phyloP scores from a whole-genome alignment of 2,113 vertebrate genomes.

The Tetrao urogallus region DNA sequence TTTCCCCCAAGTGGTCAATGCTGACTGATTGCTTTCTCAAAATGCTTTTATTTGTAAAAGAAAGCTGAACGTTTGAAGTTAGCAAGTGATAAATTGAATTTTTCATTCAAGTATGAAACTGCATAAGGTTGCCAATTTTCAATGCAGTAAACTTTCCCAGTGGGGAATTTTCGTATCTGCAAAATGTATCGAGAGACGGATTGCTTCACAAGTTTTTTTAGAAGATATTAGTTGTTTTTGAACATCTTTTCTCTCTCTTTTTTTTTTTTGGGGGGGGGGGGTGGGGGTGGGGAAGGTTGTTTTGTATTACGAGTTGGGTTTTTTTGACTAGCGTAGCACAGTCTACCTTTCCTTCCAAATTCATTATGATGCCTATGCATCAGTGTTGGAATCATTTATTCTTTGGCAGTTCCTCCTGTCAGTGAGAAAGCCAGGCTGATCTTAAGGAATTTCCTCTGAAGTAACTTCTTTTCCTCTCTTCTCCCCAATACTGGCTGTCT shows the following conservation, averaged over 20 bases:
- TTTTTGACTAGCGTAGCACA: background rate
- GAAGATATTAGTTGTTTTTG: background rate
- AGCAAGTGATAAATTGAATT: background rate
- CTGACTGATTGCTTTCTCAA: background rate
- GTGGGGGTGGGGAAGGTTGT: background rate
- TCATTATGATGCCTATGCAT: background rate
- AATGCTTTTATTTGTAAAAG: background rate
- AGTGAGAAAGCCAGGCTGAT: background rate
- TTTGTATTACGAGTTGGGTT: background rate
- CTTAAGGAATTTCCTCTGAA: background rate
- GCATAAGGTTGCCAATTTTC: background rate
- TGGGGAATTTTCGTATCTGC: background rate
- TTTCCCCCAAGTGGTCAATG: background rate
- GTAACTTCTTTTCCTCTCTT: background rate
- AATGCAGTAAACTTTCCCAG: background rate
- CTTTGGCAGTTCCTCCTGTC: background rate
- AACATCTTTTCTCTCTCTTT: background rate
- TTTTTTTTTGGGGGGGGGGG: no score
- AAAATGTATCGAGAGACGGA: background rate
- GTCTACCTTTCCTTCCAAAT: background rate
- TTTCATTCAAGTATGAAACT: conserved; percentile 6
- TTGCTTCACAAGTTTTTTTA: background rate
- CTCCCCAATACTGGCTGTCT: background rate
- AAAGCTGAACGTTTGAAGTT: background rate
- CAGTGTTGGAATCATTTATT: background rate